Percentiles rank a stretch among this genome's conserved stretches.
Conservation (phyloP, 92 coral and sea anemone species). For the Desmophyllum pertusum region DNA sequence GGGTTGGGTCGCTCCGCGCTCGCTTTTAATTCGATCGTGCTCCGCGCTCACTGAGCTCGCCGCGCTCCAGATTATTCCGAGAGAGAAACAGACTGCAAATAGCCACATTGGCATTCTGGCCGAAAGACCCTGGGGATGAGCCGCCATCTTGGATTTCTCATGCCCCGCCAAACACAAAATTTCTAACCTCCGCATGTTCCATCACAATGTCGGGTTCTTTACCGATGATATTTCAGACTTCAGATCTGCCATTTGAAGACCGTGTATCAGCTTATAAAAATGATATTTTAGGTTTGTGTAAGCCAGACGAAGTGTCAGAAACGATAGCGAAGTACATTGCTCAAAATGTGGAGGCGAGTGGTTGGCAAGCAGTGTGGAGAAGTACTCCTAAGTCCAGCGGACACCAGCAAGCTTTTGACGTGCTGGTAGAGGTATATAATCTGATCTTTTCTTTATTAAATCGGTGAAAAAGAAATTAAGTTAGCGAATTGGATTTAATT, state of each 20-base stretch:
- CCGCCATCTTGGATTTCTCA: neutral
- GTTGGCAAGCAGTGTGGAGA: slow-evolving; percentile 92
- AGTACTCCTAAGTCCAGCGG: slow-evolving; percentile 65
- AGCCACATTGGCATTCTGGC: too few relatives aligned
- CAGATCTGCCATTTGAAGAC: slow-evolving; percentile 73
- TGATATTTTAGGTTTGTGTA: slow-evolving; percentile 78
- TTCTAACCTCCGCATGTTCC: neutral
- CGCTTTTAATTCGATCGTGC: too few relatives aligned
- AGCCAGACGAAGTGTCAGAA: slow-evolving; percentile 64
- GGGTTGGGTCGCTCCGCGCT: too few relatives aligned
- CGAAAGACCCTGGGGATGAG: neutral
- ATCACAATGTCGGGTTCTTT: slow-evolving; percentile 53
- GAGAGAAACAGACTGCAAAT: too few relatives aligned
- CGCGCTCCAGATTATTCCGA: too few relatives aligned
- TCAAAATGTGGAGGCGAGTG: slow-evolving; percentile 68
- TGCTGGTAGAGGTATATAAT: slow-evolving; percentile 79
- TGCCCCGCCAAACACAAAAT: slow-evolving; percentile 1
- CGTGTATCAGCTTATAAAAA: slow-evolving; percentile 72
- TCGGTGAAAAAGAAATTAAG: neutral
- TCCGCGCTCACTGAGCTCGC: too few relatives aligned
- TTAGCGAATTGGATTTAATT: neutral
- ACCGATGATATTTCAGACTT: slow-evolving; percentile 93
- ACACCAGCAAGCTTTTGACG: slow-evolving; percentile 64
- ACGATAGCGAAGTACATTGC: slow-evolving; percentile 80
- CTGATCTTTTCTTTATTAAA: neutral